phyloP scores from a whole-genome alignment of 2,797 vertebrate species.

The Limnodromus scolopaceus region DNA sequence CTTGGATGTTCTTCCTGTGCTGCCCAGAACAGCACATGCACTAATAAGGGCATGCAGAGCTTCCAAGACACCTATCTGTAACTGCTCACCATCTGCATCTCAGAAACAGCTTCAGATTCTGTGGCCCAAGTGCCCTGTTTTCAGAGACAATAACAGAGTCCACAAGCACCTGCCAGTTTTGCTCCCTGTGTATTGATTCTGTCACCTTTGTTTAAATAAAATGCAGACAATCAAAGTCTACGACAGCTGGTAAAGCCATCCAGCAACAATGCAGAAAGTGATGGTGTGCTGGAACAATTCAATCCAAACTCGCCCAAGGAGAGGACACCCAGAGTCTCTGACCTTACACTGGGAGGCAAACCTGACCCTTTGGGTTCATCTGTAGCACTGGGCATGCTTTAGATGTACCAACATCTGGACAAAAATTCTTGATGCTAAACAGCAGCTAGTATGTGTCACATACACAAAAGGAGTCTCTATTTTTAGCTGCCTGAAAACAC shows the following conservation, averaged over 20 bases:
- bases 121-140: not conserved
- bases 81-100: not conserved
- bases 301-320: not conserved
- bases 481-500: slow-evolving; percentile 13
- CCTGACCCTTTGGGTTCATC: not conserved
- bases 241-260: not conserved
- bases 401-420: not conserved
- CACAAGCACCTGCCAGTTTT: not conserved
- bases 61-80: not conserved
- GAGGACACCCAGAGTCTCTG: not conserved
- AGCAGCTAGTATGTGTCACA: not conserved
- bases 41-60: not conserved
- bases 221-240: not conserved
- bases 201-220: not conserved
- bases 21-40: not conserved
- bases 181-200: not conserved
- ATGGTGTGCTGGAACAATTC: not conserved
- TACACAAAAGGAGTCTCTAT: not conserved
- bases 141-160: not conserved
- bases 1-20: not conserved
- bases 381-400: not conserved
- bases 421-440: not conserved
- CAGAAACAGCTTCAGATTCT: not conserved
- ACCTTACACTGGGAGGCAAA: not conserved
- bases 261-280: not conserved